Evolutionary conservation across 2,797 vertebrate genomes (phyloP), one percentile per base, ranked within the genome.

Genomic region (Urocyon cinereoargenteus): DNA sequence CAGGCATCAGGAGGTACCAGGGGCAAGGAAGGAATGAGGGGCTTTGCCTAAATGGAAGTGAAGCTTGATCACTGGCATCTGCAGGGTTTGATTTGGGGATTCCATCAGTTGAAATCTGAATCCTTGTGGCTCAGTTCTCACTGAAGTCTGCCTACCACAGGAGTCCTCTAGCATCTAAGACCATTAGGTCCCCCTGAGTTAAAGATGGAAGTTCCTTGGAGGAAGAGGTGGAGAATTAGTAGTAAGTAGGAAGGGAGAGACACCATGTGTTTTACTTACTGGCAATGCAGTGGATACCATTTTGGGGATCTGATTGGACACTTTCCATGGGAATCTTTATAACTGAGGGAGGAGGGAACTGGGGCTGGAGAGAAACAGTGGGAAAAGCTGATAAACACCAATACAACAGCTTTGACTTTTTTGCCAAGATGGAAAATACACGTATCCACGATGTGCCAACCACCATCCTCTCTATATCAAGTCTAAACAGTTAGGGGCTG

Each of bases 321-420:
- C 97, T 96, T 94, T 98, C 98, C 98, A 97, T 97, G 89, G 98
- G 98, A 96, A 98, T 97, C 98, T 96, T 98, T 98, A 98, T 98
- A 98, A 98, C 95, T 97, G 98, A 98, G 98, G 98, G 98, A 98
- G 98, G 89, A 98, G 98, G 98, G 97, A 98, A 98, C 98, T 98
- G 98, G 97, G 97, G 97, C 98, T 98, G 98, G 97, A 98, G 98
- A 97, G 87, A 98, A 98, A 98, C 97, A 98, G 95, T 0, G 40
- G 97, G 98, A 96, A 98, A 96, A 97, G 57, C 26, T 0, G 73
- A 78, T 98, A 92, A 98, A 98, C 91, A 97, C 61, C 84, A 90
- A 61, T 9, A 57, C 51, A 34, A 66, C 49, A 86, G 53, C 18
- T 40, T 51, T 34, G 89, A 49, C 85, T 90, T 93, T 94, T 92